Conservation (phyloP, 1,140 invertebrate species). For the Drosophila funebris region DNA sequence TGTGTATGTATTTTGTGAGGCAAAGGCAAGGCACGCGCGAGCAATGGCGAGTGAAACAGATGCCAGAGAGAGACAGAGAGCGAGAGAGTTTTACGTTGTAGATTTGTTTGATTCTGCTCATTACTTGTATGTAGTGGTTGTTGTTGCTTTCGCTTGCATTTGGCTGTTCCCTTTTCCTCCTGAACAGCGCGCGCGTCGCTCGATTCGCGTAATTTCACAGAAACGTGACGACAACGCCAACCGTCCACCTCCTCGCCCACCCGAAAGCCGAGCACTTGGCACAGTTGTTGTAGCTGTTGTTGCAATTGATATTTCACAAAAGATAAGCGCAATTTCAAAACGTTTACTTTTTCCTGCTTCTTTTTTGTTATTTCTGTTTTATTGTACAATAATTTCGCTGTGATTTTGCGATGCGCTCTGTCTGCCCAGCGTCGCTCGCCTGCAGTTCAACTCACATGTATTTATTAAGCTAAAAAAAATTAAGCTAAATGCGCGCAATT, state of each 20-base stretch:
- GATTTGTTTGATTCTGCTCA: constrained; percentile 49
- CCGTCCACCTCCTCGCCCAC: constrained; percentile 11
- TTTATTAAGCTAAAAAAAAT: constrained; percentile 55
- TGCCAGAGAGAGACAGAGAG: constrained; percentile 10
- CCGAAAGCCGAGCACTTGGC: constrained; percentile 34
- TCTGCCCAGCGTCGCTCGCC: background rate
- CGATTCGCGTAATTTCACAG: constrained; percentile 74
- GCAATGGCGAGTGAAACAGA: constrained; percentile 20
- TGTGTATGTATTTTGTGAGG: constrained; percentile 6
- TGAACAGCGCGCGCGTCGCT: constrained; percentile 51
- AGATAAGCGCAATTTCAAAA: constrained; percentile 78
- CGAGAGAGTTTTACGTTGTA: constrained; percentile 22
- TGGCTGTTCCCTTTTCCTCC: background rate
- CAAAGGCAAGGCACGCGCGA: constrained; percentile 60
- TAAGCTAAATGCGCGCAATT: constrained; percentile 78
- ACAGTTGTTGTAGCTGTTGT: constrained; percentile 32
- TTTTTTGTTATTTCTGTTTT: constrained; percentile 33
- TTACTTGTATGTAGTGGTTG: constrained; percentile 38
- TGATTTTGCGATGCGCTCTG: constrained; percentile 50
- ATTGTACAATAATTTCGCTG: constrained; percentile 55
- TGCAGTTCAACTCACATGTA: constrained; percentile 20
- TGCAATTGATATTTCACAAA: constrained; percentile 79
- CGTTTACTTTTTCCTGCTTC: constrained; percentile 53
- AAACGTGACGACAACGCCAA: constrained; percentile 71
- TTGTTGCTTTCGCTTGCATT: constrained; percentile 37